phyloP scores from a whole-genome alignment of 1,140 invertebrate species.

The Trichoplusia ni region DNA sequence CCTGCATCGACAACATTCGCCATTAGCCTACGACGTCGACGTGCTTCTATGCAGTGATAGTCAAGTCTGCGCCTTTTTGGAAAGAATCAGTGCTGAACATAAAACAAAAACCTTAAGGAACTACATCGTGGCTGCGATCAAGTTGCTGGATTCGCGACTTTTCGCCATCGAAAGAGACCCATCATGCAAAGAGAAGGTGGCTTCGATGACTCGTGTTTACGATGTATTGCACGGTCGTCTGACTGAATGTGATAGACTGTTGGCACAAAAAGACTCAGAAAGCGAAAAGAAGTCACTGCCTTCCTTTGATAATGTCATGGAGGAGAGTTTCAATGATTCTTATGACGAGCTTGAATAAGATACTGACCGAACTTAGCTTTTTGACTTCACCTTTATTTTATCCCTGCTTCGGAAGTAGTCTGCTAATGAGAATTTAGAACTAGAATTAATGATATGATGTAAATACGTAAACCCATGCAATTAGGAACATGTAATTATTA shows the following conservation, averaged over 20 bases:
- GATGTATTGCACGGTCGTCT: slow-evolving; percentile 73
- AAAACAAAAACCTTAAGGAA: slow-evolving; percentile 78
- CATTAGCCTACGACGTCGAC: slow-evolving; percentile 78
- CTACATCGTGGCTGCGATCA: slow-evolving; percentile 79
- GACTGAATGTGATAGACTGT: slow-evolving; percentile 71
- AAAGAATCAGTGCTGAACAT: slow-evolving; percentile 75
- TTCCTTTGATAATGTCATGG: slow-evolving; percentile 59
- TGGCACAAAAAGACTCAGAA: slow-evolving; percentile 65
- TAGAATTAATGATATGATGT: neutral
- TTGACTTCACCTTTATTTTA: slow-evolving; percentile 11
- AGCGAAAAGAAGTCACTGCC: slow-evolving; percentile 50
- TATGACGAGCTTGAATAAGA: slow-evolving; percentile 66
- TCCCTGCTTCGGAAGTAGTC: slow-evolving; percentile 12
- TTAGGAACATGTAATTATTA: neutral
- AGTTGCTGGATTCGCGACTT: slow-evolving; percentile 75
- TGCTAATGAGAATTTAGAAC: neutral
- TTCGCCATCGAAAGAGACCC: slow-evolving; percentile 80
- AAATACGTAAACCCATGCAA: neutral
- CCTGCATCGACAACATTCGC: slow-evolving; percentile 78
- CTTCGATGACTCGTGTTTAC: slow-evolving; percentile 77
- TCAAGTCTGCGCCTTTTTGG: slow-evolving; percentile 78
- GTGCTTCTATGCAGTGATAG: slow-evolving; percentile 76
- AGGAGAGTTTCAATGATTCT: slow-evolving; percentile 62
- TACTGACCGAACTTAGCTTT: neutral
- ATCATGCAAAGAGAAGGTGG: slow-evolving; percentile 77